Evolutionary conservation across 2,888 invertebrate genomes (phyloP).

Genomic region (Ophion ellenae): DNA sequence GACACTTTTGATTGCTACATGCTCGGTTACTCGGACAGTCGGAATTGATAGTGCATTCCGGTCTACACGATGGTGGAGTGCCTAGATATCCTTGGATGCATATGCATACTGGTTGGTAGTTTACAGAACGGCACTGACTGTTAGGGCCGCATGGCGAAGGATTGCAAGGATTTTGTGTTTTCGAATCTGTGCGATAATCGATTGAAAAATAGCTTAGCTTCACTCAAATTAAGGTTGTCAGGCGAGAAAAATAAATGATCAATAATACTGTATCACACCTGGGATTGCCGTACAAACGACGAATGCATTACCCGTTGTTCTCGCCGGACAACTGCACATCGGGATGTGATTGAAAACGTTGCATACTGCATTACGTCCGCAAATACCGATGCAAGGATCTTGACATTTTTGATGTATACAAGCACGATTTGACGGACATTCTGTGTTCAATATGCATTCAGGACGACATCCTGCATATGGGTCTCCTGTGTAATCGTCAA

Average conservation of each 20-base stretch:
- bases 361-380: slow-evolving; percentile 91
- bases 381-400: slow-evolving; percentile 93
- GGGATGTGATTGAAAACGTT: slow-evolving; percentile 92
- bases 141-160: slow-evolving; percentile 84
- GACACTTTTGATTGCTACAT: slow-evolving; percentile 89
- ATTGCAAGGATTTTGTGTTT: slow-evolving; percentile 85
- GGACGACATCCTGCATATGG: slow-evolving; percentile 91
- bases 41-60: slow-evolving; percentile 83
- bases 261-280: slow-evolving; percentile 60
- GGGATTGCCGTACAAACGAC: slow-evolving; percentile 88
- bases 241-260: slow-evolving; percentile 72
- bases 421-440: slow-evolving; percentile 91
- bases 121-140: slow-evolving; percentile 82
- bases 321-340: slow-evolving; percentile 91
- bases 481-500: slow-evolving; percentile 90
- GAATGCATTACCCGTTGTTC: slow-evolving; percentile 92
- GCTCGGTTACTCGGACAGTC: slow-evolving; percentile 86
- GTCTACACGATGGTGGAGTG: slow-evolving; percentile 83
- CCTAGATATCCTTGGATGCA: slow-evolving; percentile 84
- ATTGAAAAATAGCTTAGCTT: slow-evolving; percentile 79
- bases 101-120: slow-evolving; percentile 83
- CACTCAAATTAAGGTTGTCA: slow-evolving; percentile 79
- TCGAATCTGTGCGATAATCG: slow-evolving; percentile 29
- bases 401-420: slow-evolving; percentile 92
- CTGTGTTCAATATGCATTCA: slow-evolving; percentile 91